Evolutionary conservation across 2,113 vertebrate genomes (phyloP), one percentile per base, ranked within the genome.

Genomic region (Crocuta crocuta): DNA sequence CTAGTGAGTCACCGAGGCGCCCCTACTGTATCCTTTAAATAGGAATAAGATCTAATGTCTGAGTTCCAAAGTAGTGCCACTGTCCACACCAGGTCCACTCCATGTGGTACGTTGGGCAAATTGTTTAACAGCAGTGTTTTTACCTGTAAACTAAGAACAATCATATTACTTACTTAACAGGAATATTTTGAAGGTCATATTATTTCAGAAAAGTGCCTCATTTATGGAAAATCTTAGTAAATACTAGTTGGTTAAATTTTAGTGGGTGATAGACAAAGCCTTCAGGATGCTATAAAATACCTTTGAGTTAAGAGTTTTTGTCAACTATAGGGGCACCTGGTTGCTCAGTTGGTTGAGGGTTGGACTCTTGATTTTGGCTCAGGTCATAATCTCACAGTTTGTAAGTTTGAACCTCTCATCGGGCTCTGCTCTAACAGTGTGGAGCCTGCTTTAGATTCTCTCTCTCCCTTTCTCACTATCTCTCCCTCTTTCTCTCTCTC

Each of bases 201-300:
- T 48, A 86, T 73, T 82, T 86, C 92, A 33, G 7, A 94, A 82
- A 3, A 68, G 45, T 71, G 31, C 50, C 55, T 93, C 24, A 82
- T 80, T 80, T 50, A 63, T 50, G 66, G 78, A 93, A 88, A 93
- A 91, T 66, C 58, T 93, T 35, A 78, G 65, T 91, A 91, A 79
- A 80, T 84, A 43, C 79, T 86, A 61, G 35, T 87, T 90, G 33
- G 48, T 82, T 73, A 81, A 79, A 61, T 87, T 88, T 88, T 88
- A 83, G 83, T 45, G 23, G 71, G 19, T 24, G 89, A 81, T 39
- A 93, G 55, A 91, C 5, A 90, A 79, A 88, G 31, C 4, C 88
- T 95, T 96, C 81, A 73, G 15, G 31, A 81, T 84, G 58, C 35
- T 87, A 80, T 35, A 93, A 81, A 87, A 63, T 80, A n/a, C 83